Conservation (phyloP, 2,797 vertebrate species). For the Megaceryle alcyon region DNA sequence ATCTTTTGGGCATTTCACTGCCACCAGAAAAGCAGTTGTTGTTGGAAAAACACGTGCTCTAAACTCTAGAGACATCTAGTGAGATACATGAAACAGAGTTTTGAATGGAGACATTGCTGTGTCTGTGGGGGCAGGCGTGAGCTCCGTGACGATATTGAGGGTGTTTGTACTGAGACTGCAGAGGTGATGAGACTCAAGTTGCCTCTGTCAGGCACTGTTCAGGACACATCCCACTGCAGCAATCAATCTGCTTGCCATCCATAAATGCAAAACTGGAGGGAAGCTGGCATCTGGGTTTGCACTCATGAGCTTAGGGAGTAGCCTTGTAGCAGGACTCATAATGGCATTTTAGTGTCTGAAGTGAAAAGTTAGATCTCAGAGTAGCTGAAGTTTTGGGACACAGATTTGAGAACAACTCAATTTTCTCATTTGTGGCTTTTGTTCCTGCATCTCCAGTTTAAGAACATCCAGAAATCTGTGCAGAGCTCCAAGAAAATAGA, state of each 20-base stretch:
- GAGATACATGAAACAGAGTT: background rate
- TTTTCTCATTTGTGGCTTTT: background rate
- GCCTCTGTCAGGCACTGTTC: background rate
- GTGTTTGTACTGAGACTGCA: rapidly evolving
- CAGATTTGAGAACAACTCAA: background rate
- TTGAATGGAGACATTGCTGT: background rate
- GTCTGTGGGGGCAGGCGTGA: background rate
- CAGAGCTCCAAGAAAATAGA: background rate
- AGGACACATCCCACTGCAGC: background rate
- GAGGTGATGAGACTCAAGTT: background rate
- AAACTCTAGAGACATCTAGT: background rate
- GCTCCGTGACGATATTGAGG: background rate
- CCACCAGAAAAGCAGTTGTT: background rate
- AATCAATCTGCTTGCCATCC: background rate
- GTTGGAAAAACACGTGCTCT: rapidly evolving
- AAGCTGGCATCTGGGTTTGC: background rate
- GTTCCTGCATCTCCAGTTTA: background rate
- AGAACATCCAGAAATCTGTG: background rate
- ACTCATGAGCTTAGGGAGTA: background rate
- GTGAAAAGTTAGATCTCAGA: background rate
- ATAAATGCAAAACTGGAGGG: background rate
- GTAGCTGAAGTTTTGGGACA: background rate
- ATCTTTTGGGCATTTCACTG: background rate
- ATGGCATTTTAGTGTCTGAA: background rate
- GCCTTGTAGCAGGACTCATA: background rate